Base-by-base conservation (phyloP, 2,113 vertebrate genomes). In the Psophia crepitans region DNA sequence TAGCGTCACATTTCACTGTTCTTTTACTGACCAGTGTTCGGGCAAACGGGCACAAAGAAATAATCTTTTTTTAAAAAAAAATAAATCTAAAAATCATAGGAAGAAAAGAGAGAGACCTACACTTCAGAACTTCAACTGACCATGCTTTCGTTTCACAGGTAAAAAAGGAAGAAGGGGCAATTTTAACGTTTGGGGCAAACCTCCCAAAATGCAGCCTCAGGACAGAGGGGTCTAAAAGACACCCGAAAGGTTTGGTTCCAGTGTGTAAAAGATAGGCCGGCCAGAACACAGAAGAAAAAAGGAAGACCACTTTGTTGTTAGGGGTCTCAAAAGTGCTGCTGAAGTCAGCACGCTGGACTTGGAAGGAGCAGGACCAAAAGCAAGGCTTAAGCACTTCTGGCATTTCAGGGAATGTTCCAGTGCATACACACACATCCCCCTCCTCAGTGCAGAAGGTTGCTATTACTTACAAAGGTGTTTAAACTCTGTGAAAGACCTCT, bases 211-310 rank as follows among this genome's bases (percentile, higher is more conserved):
- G 2, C 54, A 83, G 41, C 32, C 63, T 24, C 7, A 7, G 41
- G 41, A 44, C 24, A 44, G 24, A 80, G 19, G 1, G 15, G 14
- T 28, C 24, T 48, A 44, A 75, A 79, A 77, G 21, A 82, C 4
- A 8, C 20, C 17, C 18, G 1, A 61, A 89, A 61, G 13, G 32
- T 69, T 65, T 49, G 51, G 10, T 56, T 86, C 33, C 30, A 43
- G 23, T 14, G 2, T 43, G 22, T 19, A 61, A 84, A 51, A 84
- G 28, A 74, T 10, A 81, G 19, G 20, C 28, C 0, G 0, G 28
- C 26, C 44, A 80, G 93, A 96, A 71, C 33, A 71, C 3, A 57
- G 14, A 51, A 46, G 15, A 8, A 91, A 39, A 60, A 58, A 70
- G 30, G 56, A 75, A 91, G 41, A 44, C 14, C 0, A 1, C 12